Evolutionary conservation across 2,113 vertebrate genomes (phyloP).

Genomic region (Tachuris rubrigastra): DNA sequence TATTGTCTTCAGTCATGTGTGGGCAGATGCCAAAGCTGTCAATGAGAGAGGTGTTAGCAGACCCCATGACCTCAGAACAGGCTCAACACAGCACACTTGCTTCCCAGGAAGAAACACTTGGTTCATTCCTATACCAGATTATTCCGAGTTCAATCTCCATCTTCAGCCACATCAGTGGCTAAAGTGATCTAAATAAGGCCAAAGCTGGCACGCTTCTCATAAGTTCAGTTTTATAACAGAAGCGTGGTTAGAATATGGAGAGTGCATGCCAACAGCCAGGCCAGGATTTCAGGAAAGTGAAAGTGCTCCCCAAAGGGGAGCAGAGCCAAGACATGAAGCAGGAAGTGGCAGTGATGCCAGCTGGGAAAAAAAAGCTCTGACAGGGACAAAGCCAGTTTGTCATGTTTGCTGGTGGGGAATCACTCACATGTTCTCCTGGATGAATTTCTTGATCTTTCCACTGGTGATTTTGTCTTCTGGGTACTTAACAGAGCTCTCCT

Average conservation of each 20-base stretch:
- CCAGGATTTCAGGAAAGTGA: neutral
- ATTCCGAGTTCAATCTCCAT: neutral
- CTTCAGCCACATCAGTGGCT: neutral
- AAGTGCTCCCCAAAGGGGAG: neutral
- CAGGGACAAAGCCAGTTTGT: neutral
- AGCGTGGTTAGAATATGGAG: neutral
- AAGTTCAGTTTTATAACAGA: neutral
- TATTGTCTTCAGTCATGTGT: slow-evolving; percentile 97
- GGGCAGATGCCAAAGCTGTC: slow-evolving; percentile 93
- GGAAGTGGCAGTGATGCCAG: neutral
- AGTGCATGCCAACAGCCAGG: neutral
- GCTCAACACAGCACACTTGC: neutral
- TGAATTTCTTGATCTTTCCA: slow-evolving; percentile 90
- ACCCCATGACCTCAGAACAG: neutral
- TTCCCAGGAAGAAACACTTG: neutral
- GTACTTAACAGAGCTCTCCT: slow-evolving; percentile 83
- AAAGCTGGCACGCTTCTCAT: neutral
- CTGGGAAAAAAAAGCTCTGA: neutral
- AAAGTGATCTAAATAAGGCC: neutral
- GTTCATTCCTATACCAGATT: neutral
- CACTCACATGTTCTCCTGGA: slow-evolving; percentile 95
- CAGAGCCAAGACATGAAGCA: neutral
- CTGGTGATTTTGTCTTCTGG: slow-evolving; percentile 85
- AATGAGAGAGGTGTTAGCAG: neutral
- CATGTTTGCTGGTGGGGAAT: neutral